Evolutionary conservation across 2,888 invertebrate genomes (phyloP), one percentile per base, ranked within the genome.

Genomic region (Idaea straminata): DNA sequence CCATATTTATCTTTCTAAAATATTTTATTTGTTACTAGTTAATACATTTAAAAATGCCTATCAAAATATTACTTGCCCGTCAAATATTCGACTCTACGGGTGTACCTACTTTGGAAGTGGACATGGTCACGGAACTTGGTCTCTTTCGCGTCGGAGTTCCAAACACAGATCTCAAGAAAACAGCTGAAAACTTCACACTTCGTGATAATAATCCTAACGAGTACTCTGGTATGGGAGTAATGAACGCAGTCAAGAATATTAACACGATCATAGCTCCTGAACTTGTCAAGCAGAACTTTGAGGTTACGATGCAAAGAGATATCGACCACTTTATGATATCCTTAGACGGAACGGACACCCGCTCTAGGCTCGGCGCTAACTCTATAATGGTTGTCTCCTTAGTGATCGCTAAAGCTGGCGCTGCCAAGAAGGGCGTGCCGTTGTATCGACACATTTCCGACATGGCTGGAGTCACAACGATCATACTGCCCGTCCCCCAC

Each of bases 21-120:
- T 35, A 57, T 62, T 35, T 59, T 15, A 15, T 59, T 15, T 59
- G 5, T 59, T 15, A 5, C 16, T 59, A 25, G 25, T 25, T 25
- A 3, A 2, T 25, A 25, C 25, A 25, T 25, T 59, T 13, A 61
- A 74, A 64, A 69, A 99, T 98, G 98, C 96, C 98, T 61, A 97
- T 99, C 79, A 96, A 96, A 91, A 96, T 96, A 78, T 95, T 99
- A 78, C 94, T 96, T 76, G 99, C 99, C 71, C 97, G 99, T 83
- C 98, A 98, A 93, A 98, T 99, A 89, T 99, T 97, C 86, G 99
- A 99, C 93, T 97, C 98, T 57, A 96, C 98, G 78, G 99, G 99
- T 64, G 97, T 98, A 80, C 99, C 99, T 61, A 99, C 99, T 10
- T 97, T 99, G 63, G 99, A 99, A 93, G 99, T 99, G 73, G 96